Conservation (phyloP, 2,888 invertebrate genomes). For the Troides helena region DNA sequence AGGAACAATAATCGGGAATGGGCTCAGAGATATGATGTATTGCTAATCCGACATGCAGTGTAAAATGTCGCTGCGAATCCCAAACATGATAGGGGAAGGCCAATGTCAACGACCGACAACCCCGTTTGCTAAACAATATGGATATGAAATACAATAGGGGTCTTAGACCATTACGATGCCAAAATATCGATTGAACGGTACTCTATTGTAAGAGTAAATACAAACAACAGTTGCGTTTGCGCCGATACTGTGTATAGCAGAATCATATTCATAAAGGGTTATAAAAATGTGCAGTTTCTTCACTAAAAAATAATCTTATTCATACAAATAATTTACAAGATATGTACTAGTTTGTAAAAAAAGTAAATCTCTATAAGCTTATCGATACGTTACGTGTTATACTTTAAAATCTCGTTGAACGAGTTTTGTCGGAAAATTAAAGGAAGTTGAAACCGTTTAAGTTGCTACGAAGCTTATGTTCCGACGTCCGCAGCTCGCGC, state of each 20-base stretch:
- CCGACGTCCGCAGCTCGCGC: constrained; percentile 10
- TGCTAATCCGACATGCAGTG: constrained; percentile 65
- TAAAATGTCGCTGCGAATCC: constrained; percentile 70
- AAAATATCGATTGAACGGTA: constrained; percentile 67
- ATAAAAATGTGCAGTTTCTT: background rate
- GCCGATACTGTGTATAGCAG: background rate
- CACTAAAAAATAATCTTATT: background rate
- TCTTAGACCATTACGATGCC: constrained; percentile 64
- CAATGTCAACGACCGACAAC: constrained; percentile 77
- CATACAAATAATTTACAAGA: background rate
- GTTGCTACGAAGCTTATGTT: constrained; percentile 22
- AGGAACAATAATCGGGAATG: constrained; percentile 33
- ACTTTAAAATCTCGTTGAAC: constrained; percentile 20
- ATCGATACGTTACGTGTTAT: background rate
- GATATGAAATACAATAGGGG: constrained; percentile 65
- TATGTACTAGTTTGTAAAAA: background rate
- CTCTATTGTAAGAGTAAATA: constrained; percentile 39
- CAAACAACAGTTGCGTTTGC: constrained; percentile 5
- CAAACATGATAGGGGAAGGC: constrained; percentile 66
- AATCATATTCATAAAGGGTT: background rate
- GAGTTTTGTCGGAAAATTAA: constrained; percentile 25
- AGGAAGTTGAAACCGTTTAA: constrained; percentile 27
- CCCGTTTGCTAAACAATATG: constrained; percentile 65
- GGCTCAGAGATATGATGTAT: constrained; percentile 63
- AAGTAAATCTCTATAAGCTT: constrained; percentile 5